Percentiles rank a stretch among this genome's conserved stretches.
Evolutionary conservation across 2,797 vertebrate genomes (phyloP).

Genomic region (Xiphorhynchus erythropygius): DNA sequence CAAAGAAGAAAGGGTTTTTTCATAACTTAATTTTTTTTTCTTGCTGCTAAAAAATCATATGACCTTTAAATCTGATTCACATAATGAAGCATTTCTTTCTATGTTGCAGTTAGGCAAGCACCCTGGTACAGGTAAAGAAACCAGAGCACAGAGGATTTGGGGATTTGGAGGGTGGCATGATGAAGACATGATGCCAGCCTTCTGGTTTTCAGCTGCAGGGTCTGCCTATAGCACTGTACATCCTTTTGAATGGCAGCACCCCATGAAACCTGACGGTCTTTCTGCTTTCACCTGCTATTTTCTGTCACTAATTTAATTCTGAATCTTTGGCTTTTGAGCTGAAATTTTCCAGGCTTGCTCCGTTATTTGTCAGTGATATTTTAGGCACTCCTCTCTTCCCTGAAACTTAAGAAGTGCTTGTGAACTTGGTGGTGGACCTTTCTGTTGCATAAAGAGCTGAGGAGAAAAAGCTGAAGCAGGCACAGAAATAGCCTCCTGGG

Average conservation of each 20-base stretch:
- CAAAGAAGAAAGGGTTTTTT: not conserved
- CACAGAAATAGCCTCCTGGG: slow-evolving; percentile 15
- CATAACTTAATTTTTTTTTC: not conserved
- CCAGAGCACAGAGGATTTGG: not conserved
- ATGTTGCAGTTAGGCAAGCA: not conserved
- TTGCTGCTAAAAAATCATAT: not conserved
- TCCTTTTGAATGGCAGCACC: not conserved
- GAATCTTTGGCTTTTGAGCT: not conserved
- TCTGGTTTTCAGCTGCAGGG: not conserved
- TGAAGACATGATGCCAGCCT: not conserved
- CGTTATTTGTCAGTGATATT: slow-evolving; percentile 4
- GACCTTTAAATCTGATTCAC: not conserved
- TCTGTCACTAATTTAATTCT: not conserved
- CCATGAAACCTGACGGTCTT: not conserved
- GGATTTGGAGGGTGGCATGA: not conserved
- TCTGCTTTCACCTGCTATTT: not conserved
- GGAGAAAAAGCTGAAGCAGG: not conserved
- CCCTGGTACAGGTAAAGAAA: not conserved
- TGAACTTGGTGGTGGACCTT: not conserved
- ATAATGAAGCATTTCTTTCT: not conserved
- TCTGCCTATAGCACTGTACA: not conserved
- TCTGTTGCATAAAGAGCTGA: not conserved
- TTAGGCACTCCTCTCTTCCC: not conserved
- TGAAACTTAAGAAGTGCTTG: not conserved
- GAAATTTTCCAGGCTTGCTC: not conserved